Evolutionary conservation across 2,888 invertebrate genomes (phyloP).

Genomic region (Drosophila limbata): DNA sequence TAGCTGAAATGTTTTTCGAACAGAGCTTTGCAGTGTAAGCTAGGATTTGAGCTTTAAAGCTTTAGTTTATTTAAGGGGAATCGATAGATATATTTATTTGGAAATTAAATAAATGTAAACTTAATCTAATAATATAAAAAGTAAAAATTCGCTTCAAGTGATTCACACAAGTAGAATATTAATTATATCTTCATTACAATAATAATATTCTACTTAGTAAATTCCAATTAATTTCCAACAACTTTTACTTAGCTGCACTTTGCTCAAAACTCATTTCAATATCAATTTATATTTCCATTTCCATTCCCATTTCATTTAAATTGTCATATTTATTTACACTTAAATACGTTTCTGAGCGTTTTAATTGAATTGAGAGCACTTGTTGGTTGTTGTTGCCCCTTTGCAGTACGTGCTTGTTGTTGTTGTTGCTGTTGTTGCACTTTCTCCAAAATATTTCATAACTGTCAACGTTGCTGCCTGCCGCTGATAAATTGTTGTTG

Average conservation of each 20-base stretch:
- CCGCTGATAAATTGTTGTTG: slow-evolving; percentile 57
- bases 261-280: slow-evolving; percentile 32
- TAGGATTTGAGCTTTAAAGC: too few relatives aligned
- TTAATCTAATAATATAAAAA: too few relatives aligned
- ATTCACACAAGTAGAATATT: too few relatives aligned
- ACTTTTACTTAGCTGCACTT: not conserved
- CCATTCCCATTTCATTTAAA: slow-evolving; percentile 38
- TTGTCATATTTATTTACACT: slow-evolving; percentile 35
- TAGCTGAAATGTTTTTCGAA: not conserved
- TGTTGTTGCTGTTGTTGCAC: slow-evolving; percentile 28
- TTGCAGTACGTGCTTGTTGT: slow-evolving; percentile 15
- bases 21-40: not conserved
- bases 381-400: slow-evolving; percentile 22
- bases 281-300: slow-evolving; percentile 11
- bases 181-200: too few relatives aligned
- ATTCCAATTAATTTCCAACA: not conserved
- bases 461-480: slow-evolving; percentile 45
- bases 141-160: too few relatives aligned
- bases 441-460: slow-evolving; percentile 63
- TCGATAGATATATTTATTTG: too few relatives aligned
- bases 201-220: too few relatives aligned
- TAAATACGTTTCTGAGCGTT: slow-evolving; percentile 37
- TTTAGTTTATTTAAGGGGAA: too few relatives aligned
- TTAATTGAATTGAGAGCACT: slow-evolving; percentile 65
- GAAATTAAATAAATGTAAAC: too few relatives aligned